Evolutionary conservation across 2,888 invertebrate species (phyloP).

Genomic region (Leptopterna dolabrata): DNA sequence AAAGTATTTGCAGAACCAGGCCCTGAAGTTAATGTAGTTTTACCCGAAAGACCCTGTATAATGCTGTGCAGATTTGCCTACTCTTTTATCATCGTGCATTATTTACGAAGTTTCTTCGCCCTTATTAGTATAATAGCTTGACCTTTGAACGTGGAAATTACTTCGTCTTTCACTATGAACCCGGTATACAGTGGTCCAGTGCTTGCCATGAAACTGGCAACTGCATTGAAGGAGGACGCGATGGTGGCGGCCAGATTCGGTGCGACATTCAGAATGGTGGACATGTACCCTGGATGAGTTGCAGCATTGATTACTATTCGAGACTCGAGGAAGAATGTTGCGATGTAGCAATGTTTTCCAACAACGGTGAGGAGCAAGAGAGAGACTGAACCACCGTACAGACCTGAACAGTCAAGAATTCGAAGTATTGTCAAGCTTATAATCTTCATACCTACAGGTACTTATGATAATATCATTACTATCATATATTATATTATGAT

Average conservation of each 20-base stretch:
- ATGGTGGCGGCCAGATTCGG: constrained; percentile 43
- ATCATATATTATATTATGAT: no score
- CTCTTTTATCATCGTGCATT: no score
- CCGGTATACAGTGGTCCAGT: constrained; percentile 22
- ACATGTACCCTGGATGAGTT: constrained; percentile 19
- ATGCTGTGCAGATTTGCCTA: no score
- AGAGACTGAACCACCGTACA: constrained; percentile 69
- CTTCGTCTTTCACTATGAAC: constrained; percentile 26
- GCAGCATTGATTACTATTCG: constrained; percentile 1
- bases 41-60: no score
- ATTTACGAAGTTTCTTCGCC: no score
- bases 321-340: neutral
- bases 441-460: no score
- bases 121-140: no score
- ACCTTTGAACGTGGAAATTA: neutral
- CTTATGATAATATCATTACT: no score
- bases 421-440: no score
- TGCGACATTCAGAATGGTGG: constrained; percentile 9
- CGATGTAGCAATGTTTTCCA: neutral
- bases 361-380: neutral
- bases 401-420: neutral
- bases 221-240: neutral
- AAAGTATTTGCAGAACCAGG: no score
- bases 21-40: no score
- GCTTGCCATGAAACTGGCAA: constrained; percentile 6